These are phyloP conservation scores for Novumbra hubbsi DNA, from an alignment of 2,797 vertebrate genomes.

Conservation along the genomic window DNA sequence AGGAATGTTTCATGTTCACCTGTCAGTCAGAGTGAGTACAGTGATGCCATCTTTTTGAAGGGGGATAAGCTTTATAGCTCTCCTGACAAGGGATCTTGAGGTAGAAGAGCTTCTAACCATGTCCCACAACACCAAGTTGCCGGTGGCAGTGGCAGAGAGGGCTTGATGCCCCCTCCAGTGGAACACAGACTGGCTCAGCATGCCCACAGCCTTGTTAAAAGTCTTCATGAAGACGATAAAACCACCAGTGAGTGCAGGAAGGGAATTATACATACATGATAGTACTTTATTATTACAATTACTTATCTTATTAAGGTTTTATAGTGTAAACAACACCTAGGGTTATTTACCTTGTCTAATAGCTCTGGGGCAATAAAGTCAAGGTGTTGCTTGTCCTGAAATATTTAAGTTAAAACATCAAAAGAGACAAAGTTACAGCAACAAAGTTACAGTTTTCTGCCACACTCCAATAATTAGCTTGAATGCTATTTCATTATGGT, in stretches of 20 bases:
- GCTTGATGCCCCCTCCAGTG: conserved; percentile 69
- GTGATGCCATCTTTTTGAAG: conserved; percentile 82
- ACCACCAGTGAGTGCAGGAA: neutral
- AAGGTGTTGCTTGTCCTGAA: conserved; percentile 52
- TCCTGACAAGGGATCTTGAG: conserved; percentile 31
- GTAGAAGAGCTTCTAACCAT: neutral
- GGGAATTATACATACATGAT: no score
- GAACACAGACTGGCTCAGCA: conserved; percentile 81
- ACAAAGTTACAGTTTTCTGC: no score
- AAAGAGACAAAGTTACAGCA: no score
- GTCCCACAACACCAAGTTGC: conserved; percentile 84
- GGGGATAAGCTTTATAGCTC: conserved; percentile 70
- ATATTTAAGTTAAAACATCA: conserved; percentile 1
- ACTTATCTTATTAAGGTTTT: no score
- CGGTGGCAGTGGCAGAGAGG: conserved; percentile 73
- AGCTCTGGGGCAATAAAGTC: conserved; percentile 51
- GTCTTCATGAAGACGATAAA: conserved; percentile 55
- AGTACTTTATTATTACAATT: no score
- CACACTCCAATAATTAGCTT: no score
- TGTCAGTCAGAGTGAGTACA: conserved; percentile 72
- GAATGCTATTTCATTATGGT: no score
- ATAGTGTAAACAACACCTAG: neutral
- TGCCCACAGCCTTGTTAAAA: conserved; percentile 67
- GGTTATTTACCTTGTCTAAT: conserved; percentile 59
- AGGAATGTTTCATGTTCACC: conserved; percentile 53